Base-by-base conservation (phyloP, 2,113 vertebrate genomes). In the Psilopogon haemacephalus region DNA sequence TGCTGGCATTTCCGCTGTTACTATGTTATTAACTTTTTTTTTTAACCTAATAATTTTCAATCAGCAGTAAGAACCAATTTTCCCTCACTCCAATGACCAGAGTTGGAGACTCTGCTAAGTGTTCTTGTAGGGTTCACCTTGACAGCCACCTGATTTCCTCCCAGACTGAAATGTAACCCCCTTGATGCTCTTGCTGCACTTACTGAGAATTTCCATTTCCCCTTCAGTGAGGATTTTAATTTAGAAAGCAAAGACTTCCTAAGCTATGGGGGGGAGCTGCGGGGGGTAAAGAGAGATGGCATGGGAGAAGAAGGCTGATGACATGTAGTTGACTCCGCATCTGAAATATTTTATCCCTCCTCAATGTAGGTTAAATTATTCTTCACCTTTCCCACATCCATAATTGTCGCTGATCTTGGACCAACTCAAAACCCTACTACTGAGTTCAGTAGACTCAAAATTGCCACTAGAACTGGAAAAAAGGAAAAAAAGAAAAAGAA, bases 331-430 rank as follows among this genome's bases (percentile, higher is more conserved):
- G 94, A 96, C 90, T 97, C 94, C 94, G 92, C 93, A 89, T 97
- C 95, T 96, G 93, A 97, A 97, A 97, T 97, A 97, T 97, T 97
- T 97, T 97, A 97, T 97, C 95, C 94, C 95, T 89, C 92, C 93
- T 97, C 62, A 74, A 96, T 97, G 97, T 92, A 98, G 95, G 96
- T 86, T 95, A 97, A 97, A 95, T 97, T 96, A 97, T 96, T 97
- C 97, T 97, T 97, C 96, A 97, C 96, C 95, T 98, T 97, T 97
- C 95, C 96, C 96, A 97, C 96, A 97, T 96, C 96, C 90, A 96
- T 96, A 95, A 96, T 97, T 97, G 96, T 95, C 91, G 95, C 97
- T 96, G 94, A 96, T 97, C 96, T 96, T 97, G 94, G 91, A 96
- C 95, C 96, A 95, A 96, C 91, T 97, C 96, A 97, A 96, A 97